These are phyloP conservation scores for Ommatoiulus sabulosus DNA, from an alignment of 2,888 invertebrate genomes.

Conservation along the genomic window DNA sequence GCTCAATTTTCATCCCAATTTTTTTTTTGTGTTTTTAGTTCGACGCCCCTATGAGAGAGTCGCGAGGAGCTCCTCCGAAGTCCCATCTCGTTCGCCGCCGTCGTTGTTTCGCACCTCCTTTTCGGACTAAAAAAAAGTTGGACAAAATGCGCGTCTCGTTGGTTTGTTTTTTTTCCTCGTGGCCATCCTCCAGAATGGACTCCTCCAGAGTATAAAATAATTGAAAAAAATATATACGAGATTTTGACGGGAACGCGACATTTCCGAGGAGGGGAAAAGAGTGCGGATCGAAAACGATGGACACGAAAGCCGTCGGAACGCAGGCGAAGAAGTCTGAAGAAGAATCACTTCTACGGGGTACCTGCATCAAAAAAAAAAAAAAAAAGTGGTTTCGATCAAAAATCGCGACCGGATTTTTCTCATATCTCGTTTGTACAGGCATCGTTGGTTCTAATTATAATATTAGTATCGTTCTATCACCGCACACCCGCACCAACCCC, in stretches of 20 bases:
- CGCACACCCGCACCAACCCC: neutral
- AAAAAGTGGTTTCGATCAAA: neutral
- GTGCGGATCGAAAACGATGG: neutral
- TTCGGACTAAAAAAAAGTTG: slow-evolving; percentile 7
- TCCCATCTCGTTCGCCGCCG: neutral
- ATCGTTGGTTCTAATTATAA: slow-evolving; percentile 18
- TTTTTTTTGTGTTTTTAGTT: neutral
- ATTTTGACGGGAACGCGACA: neutral
- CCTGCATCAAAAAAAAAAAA: neutral
- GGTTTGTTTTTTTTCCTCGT: neutral
- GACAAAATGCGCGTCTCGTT: neutral
- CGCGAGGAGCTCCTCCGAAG: neutral
- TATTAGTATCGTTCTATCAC: slow-evolving; percentile 37
- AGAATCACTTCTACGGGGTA: slow-evolving; percentile 32
- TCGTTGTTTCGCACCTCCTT: neutral
- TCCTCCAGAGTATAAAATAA: no score
- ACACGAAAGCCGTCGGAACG: neutral
- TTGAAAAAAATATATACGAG: neutral
- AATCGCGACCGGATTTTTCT: slow-evolving; percentile 26
- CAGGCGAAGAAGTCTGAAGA: neutral
- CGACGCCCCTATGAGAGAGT: slow-evolving; percentile 33
- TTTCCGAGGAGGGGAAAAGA: neutral
- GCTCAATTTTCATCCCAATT: neutral
- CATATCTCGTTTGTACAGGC: slow-evolving; percentile 43
- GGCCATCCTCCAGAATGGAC: no score